A percentile compares a stretch with the other conserved stretches of the same genome.
phyloP scores from a whole-genome alignment of 2,797 vertebrate genomes.

The Sorex maritimensis region DNA sequence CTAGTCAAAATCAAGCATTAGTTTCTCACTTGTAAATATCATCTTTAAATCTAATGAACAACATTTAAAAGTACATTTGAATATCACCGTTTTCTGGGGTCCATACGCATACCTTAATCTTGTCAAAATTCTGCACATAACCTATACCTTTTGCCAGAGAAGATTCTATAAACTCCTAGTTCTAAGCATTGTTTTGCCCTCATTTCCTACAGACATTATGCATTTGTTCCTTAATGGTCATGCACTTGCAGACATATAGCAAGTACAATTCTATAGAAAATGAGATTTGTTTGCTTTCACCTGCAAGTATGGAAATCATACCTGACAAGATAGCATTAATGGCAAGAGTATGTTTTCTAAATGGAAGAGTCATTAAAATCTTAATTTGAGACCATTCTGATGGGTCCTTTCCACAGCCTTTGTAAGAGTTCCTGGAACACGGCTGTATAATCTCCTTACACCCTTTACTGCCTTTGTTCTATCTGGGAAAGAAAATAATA shows the following conservation, averaged over 20 bases:
- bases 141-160: neutral
- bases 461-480: slow-evolving; percentile 79
- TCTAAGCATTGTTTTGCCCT: slow-evolving; percentile 53
- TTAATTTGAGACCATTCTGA: slow-evolving; percentile 72
- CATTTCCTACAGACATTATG: neutral
- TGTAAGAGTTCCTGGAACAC: neutral
- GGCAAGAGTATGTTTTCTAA: slow-evolving; percentile 65
- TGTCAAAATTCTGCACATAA: slow-evolving; percentile 28
- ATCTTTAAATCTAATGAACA: slow-evolving; percentile 34
- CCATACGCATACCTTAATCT: neutral
- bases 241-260: slow-evolving; percentile 11
- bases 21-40: slow-evolving; percentile 68
- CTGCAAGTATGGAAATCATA: slow-evolving; percentile 67
- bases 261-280: slow-evolving; percentile 26
- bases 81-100: neutral
- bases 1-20: slow-evolving; percentile 22
- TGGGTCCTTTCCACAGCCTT: slow-evolving; percentile 48
- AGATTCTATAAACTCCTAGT: slow-evolving; percentile 23
- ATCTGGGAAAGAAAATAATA: slow-evolving; percentile 80
- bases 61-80: slow-evolving; percentile 39
- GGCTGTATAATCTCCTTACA: slow-evolving; percentile 60
- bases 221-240: slow-evolving; percentile 15
- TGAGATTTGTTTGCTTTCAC: slow-evolving; percentile 13
- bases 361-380: slow-evolving; percentile 71
- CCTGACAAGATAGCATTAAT: slow-evolving; percentile 48